Evolutionary conservation across 2,113 vertebrate species (phyloP), one percentile per base, ranked within the genome.

Genomic region (Hemibagrus wyckioides): DNA sequence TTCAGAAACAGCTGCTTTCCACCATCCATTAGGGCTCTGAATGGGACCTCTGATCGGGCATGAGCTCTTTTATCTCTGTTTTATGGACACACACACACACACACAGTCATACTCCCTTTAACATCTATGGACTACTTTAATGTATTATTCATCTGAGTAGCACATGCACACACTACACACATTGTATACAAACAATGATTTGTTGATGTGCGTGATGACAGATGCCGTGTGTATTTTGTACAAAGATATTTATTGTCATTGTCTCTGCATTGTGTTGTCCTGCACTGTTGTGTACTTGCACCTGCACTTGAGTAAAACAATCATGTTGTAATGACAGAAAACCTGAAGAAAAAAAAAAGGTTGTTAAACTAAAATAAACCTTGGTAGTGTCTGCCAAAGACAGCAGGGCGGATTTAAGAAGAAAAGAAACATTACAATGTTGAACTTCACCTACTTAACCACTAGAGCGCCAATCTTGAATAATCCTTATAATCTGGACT

Each of bases 321-420:
- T 14, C 69, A 65, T 23, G n/a, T 28, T 71, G 79, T 73, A 39
- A 50, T 81, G 69, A 54, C 73, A 87, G 61, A 44, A 69, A 63
- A 82, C 17, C 61, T 86, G 84, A 90, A 56, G 65, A 10, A 0
- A 71, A 39, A 67, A 52, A 39, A 44, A 44, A n/a, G 25, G 21
- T 5, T 14, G 69, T 41, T 41, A 71, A 23, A 9, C 36, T 73
- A 73, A 23, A 73, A 69, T 36, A 41, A 73, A 73, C 17, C 30
- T 41, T n/a, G 23, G 48, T 48, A n/a, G 25, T 28, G 11, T 10
- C 48, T 76, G 21, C 39, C 71, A 75, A 44, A n/a, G 23, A 44
- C 13, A 44, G 67, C 21, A 11, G 65, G 36, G 21, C 41, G 3
- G 36, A 71, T 39, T 10, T 17, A 39, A 21, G 67, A 36, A 71